Conservation (phyloP, 2,797 vertebrate genomes). For the Sebastes iracundus region DNA sequence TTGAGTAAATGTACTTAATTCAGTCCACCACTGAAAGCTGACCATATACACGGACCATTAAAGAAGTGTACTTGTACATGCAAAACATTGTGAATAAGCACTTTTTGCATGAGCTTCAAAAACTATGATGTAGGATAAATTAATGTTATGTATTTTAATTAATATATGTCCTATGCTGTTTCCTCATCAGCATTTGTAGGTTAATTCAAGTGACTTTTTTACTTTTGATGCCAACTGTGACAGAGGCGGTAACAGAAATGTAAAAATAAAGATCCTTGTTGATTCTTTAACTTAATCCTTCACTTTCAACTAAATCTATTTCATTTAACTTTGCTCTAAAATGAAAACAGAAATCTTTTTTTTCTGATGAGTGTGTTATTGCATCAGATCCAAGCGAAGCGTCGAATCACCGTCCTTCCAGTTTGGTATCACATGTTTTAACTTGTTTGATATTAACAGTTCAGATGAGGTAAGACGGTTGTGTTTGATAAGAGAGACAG, state of each 20-base stretch:
- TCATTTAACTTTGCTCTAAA: neutral
- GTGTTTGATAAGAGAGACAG: neutral
- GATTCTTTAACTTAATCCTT: neutral
- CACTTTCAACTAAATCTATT: neutral
- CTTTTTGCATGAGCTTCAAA: neutral
- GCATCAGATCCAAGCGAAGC: neutral
- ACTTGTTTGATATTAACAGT: neutral
- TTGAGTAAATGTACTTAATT: neutral
- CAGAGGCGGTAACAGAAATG: neutral
- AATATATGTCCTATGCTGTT: neutral
- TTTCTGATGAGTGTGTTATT: neutral
- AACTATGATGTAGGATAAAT: neutral
- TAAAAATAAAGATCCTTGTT: too few relatives aligned
- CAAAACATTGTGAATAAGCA: neutral
- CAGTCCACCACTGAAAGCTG: too few relatives aligned
- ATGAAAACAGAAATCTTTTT: neutral
- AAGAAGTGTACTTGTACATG: too few relatives aligned
- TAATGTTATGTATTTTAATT: neutral
- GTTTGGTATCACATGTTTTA: neutral
- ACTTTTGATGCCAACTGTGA: neutral
- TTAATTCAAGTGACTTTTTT: neutral
- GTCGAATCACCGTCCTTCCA: neutral
- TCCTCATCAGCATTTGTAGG: neutral
- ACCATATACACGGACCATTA: too few relatives aligned
- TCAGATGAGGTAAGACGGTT: neutral